Evolutionary conservation across 1,140 invertebrate genomes (phyloP).

Genomic region (Micrasema longulum): DNA sequence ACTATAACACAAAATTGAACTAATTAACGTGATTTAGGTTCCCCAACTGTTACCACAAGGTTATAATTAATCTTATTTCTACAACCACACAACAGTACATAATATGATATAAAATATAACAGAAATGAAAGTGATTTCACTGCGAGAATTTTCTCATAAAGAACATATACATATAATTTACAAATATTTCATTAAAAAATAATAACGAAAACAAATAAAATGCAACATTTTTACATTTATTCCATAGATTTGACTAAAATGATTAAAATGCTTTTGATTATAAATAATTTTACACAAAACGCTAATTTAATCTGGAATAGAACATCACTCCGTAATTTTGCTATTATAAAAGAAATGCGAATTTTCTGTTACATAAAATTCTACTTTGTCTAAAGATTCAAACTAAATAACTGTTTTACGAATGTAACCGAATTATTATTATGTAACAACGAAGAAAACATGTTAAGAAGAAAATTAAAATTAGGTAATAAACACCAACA

Average conservation of each 20-base stretch:
- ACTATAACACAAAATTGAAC: conserved; percentile 47
- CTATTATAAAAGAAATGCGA: conserved; percentile 45
- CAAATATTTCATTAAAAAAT: conserved; percentile 50
- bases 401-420: conserved; percentile 38
- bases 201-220: conserved; percentile 53
- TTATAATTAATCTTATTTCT: conserved; percentile 9
- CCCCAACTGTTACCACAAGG: conserved; percentile 30
- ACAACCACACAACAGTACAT: conserved; percentile 46
- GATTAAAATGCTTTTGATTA: conserved; percentile 43
- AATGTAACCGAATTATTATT: conserved; percentile 39
- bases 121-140: conserved; percentile 48
- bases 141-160: conserved; percentile 46
- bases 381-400: conserved; percentile 41
- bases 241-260: conserved; percentile 53
- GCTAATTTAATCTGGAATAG: conserved; percentile 43
- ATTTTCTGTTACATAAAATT: conserved; percentile 30
- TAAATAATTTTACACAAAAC: conserved; percentile 39
- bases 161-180: conserved; percentile 54
- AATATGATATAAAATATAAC: conserved; percentile 49
- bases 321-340: conserved; percentile 29
- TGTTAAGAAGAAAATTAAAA: conserved; percentile 22
- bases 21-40: conserved; percentile 47
- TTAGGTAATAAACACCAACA: conserved; percentile 23
- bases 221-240: conserved; percentile 50
- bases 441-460: conserved; percentile 27